A percentile compares a stretch with the other conserved stretches of the same genome.
phyloP scores from a whole-genome alignment of 2,888 invertebrate species.

The Alentia gelatinosa region DNA sequence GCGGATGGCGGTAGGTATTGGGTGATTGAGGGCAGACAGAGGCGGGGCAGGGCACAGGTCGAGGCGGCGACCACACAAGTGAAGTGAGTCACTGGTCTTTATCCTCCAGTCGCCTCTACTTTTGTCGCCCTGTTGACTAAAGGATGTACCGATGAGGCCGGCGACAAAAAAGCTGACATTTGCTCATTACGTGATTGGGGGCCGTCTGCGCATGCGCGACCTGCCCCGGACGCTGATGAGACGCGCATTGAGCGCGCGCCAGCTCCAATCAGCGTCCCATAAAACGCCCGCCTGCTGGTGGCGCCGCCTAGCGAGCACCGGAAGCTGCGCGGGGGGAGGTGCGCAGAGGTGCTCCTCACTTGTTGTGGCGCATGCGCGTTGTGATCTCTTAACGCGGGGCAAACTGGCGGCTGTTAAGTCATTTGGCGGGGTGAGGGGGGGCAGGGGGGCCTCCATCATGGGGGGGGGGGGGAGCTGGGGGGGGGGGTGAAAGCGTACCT shows the following conservation, averaged over 20 bases:
- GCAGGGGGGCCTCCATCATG: constrained; percentile 25
- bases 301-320: too few species aligned
- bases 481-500: constrained; percentile 1
- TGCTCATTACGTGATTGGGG: constrained; percentile 51
- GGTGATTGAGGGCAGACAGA: not conserved
- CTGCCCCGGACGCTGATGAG: not conserved
- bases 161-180: constrained; percentile 47
- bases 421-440: not conserved
- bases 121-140: constrained; percentile 21
- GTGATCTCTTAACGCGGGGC: not conserved
- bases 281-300: too few species aligned
- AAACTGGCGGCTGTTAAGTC: constrained; percentile 22
- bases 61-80: constrained; percentile 13
- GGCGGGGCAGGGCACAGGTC: not conserved
- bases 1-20: too few species aligned
- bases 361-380: constrained; percentile 8
- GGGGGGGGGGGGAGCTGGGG: not conserved
- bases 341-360: constrained; percentile 39
- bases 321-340: not conserved
- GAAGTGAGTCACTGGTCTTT: constrained; percentile 41
- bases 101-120: not conserved
- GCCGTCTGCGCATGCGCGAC: not conserved
- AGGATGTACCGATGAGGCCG: constrained; percentile 29
- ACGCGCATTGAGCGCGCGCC: constrained; percentile 9
- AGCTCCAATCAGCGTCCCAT: constrained; percentile 23